Conservation (phyloP, 1,140 invertebrate genomes). For the Drosophila athabasca region DNA sequence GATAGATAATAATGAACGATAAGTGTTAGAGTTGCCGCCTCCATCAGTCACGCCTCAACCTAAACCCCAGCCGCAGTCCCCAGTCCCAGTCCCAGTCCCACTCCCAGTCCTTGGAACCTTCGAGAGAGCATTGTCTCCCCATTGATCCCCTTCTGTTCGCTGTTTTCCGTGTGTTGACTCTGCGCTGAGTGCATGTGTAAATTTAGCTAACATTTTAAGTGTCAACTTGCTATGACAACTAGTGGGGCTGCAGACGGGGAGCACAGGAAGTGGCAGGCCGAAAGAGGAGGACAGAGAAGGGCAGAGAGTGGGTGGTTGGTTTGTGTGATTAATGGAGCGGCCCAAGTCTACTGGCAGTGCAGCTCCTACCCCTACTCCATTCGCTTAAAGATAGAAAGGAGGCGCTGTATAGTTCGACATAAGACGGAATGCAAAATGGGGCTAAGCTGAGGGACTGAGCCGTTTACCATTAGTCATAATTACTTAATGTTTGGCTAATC, state of each 20-base stretch:
- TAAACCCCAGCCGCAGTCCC: too few relatives aligned
- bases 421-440: conserved; percentile 12
- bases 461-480: neutral
- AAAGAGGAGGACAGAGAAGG: neutral
- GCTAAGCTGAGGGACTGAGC: neutral
- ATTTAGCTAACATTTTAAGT: conserved; percentile 79
- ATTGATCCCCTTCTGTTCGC: conserved; percentile 7
- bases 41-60: conserved; percentile 51
- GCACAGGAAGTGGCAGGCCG: conserved; percentile 11
- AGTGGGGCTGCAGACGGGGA: conserved; percentile 16
- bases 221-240: conserved; percentile 74
- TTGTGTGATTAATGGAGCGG: conserved; percentile 63
- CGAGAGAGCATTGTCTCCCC: conserved; percentile 31
- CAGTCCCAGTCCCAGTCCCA: too few relatives aligned
- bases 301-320: neutral
- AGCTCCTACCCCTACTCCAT: too few relatives aligned
- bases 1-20: conserved; percentile 79
- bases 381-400: neutral
- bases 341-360: conserved; percentile 32
- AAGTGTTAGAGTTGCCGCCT: conserved; percentile 75
- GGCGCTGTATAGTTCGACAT: neutral
- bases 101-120: too few relatives aligned
- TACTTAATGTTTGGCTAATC: too few relatives aligned
- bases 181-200: conserved; percentile 75
- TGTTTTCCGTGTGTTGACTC: conserved; percentile 52